Evolutionary conservation across 2,797 vertebrate species (phyloP).

Genomic region (Enoplosus armatus): DNA sequence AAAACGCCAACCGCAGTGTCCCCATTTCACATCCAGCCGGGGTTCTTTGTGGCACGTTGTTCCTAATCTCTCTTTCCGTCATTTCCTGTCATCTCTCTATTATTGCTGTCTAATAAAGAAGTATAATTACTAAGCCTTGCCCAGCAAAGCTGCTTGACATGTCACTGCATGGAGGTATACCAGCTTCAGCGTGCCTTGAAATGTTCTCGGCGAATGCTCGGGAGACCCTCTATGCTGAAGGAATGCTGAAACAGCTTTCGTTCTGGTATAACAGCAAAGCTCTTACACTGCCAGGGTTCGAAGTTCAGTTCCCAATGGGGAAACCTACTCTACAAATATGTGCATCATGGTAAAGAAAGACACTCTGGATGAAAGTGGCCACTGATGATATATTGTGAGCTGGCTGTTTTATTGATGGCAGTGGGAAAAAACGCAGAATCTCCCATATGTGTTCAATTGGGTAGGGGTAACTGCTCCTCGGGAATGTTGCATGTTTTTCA

Average conservation of each 20-base stretch:
- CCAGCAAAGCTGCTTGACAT: background rate
- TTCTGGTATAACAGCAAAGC: conserved; percentile 9
- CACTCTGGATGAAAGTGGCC: conserved; percentile 42
- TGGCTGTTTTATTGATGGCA: conserved; percentile 53
- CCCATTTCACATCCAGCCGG: background rate
- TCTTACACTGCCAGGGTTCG: background rate
- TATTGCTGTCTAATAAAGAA: background rate
- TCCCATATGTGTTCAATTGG: conserved; percentile 57
- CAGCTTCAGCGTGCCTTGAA: background rate
- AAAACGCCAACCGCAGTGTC: background rate
- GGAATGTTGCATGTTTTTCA: conserved; percentile 38
- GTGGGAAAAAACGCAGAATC: conserved; percentile 23
- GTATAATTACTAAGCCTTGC: background rate
- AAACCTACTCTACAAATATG: conserved; percentile 38
- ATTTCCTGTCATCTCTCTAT: background rate
- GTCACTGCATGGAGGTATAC: background rate
- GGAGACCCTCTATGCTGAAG: background rate
- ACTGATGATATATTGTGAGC: conserved; percentile 44
- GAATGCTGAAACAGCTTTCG: conserved; percentile 12
- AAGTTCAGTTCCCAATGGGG: conserved; percentile 20
- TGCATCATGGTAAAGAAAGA: conserved; percentile 27
- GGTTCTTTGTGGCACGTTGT: background rate
- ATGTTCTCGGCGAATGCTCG: background rate
- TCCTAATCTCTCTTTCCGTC: background rate
- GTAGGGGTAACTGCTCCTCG: conserved; percentile 29